A percentile compares a stretch with the other conserved stretches of the same genome.
Evolutionary conservation across 2,888 invertebrate species (phyloP).

Genomic region (Stenurella melanura): DNA sequence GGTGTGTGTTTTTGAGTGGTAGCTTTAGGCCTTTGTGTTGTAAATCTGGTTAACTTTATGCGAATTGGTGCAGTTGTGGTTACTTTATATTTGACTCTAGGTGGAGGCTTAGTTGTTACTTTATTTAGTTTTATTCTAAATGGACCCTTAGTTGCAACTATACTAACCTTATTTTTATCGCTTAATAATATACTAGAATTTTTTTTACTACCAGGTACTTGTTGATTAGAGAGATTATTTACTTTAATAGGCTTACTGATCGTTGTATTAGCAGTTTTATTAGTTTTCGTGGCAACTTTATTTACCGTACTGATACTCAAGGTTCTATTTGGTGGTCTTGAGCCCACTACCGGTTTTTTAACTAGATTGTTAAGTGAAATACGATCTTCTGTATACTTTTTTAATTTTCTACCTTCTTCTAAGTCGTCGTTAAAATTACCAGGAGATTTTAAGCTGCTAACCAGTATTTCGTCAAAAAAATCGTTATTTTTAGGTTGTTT

Average conservation of each 20-base stretch:
- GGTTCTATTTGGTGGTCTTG: neutral
- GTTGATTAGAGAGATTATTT: neutral
- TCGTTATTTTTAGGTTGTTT: conserved; percentile 40
- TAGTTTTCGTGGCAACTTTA: neutral
- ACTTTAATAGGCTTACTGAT: conserved; percentile 1
- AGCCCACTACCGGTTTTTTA: neutral
- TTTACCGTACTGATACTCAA: conserved; percentile 13
- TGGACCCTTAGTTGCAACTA: conserved; percentile 43
- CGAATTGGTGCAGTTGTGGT: conserved; percentile 32
- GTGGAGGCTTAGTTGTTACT: conserved; percentile 11
- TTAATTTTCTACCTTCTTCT: conserved; percentile 19
- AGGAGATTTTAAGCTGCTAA: conserved; percentile 18
- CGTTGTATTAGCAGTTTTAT: neutral
- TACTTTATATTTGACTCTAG: conserved; percentile 12
- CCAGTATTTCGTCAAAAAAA: conserved; percentile 42
- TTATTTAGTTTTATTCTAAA: conserved; percentile 39
- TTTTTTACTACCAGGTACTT: conserved; percentile 25
- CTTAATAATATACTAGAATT: conserved; percentile 37
- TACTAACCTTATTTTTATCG: conserved; percentile 39
- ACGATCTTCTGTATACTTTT: neutral
- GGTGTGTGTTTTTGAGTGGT: neutral
- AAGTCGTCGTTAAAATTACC: neutral
- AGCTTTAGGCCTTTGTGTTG: conserved; percentile 47
- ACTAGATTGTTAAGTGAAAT: neutral
- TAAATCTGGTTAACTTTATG: conserved; percentile 34